Evolutionary conservation across 2,888 invertebrate species (phyloP), one percentile per base, ranked within the genome.

Genomic region (Trichogramma evanescens): DNA sequence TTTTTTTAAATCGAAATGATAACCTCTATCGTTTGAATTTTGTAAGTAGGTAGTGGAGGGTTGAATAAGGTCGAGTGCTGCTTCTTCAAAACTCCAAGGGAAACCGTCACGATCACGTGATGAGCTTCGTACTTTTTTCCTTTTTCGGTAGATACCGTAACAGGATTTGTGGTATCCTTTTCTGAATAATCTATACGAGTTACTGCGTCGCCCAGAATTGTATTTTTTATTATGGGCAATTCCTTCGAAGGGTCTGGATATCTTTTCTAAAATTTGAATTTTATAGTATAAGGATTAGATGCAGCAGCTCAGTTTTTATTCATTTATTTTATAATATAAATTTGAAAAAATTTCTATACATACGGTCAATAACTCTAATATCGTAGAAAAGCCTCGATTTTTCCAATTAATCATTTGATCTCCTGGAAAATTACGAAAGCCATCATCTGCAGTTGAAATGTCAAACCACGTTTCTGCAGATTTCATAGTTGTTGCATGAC

Each of bases 81-180:
- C 26, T 81, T 81, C 70, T 89, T 89, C 10, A 90, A 75, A 0
- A 87, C 87, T 0, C 89, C 90, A 0, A 90, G 72, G 0, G 89
- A 86, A 0, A 84, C 79, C 0, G 90, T 89, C 0, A 88, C 78
- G 41, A 91, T 83, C 1, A 87, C 85, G 68, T 85, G 84, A 66
- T 84, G 83, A 0, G 86, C 86, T 38, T 69, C 72, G 65, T 82
- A 85, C 0, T 68, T 65, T 1, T 79, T 70, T 0, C 84, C 85
- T 69, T 86, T 84, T 38, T 72, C 71, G 66, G 74, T 72, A 3
- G 64, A 62, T 5, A 75, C 26, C 83, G 83, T 9, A 41, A 62
- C 50, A 6, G 55, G 55, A 7, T 66, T 67, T 0, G 82, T 81
- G 4, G 72, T 69, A 51, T 52, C 54, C 4, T 26, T 26, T 8